phyloP scores from a whole-genome alignment of 1,140 invertebrate genomes.

The Nautilus pompilius region DNA sequence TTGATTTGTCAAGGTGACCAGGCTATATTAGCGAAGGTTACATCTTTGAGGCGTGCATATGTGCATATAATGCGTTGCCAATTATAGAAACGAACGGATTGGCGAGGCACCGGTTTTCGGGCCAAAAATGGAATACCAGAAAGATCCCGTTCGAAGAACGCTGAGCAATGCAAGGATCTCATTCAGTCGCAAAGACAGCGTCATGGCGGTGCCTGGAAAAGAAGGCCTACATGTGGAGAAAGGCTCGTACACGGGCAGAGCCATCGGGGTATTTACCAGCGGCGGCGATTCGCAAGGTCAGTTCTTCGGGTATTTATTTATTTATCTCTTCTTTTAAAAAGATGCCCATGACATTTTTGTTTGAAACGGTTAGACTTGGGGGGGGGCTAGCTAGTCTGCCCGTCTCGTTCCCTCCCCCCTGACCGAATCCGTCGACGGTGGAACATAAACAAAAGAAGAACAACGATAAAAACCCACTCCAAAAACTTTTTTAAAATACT shows the following conservation, averaged over 20 bases:
- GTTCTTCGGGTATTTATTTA: not conserved
- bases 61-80: too few relatives aligned
- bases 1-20: too few relatives aligned
- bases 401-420: not conserved
- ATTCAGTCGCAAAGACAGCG: slow-evolving; percentile 28
- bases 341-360: not conserved
- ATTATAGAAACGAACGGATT: too few relatives aligned
- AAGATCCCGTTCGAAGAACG: not conserved
- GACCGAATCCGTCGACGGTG: not conserved
- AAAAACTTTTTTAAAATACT: too few relatives aligned
- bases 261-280: slow-evolving; percentile 55
- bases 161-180: not conserved
- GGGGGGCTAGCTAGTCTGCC: not conserved
- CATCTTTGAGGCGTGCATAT: too few relatives aligned
- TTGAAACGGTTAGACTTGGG: not conserved
- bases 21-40: too few relatives aligned
- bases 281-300: slow-evolving; percentile 74
- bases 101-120: not conserved
- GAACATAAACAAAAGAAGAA: not conserved
- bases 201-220: slow-evolving; percentile 36
- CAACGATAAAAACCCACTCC: not conserved
- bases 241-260: slow-evolving; percentile 61
- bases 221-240: slow-evolving; percentile 43
- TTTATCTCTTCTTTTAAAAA: not conserved
- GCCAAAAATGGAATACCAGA: not conserved